These are phyloP conservation scores for Porites lutea DNA, from an alignment of 64 coral and sea anemone genomes.

Conservation along the genomic window DNA sequence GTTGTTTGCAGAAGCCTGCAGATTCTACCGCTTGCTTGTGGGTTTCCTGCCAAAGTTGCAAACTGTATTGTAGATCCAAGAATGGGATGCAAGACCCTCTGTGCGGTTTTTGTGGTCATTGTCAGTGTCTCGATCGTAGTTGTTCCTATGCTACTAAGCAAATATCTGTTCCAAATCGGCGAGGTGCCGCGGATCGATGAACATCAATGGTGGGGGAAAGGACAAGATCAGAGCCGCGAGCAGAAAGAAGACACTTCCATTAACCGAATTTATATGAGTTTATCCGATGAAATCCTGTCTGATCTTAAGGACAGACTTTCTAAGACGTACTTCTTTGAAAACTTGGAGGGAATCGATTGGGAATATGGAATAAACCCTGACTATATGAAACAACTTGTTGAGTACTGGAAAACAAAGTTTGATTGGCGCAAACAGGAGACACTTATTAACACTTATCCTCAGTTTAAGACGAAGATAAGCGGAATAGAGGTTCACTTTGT, in stretches of 20 bases:
- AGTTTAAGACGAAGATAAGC: slow-evolving; percentile 78
- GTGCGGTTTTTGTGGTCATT: slow-evolving; percentile 3
- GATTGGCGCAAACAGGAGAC: slow-evolving; percentile 89
- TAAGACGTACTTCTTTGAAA: slow-evolving; percentile 80
- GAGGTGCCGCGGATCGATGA: not conserved
- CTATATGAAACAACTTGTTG: slow-evolving; percentile 75
- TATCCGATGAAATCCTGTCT: slow-evolving; percentile 49
- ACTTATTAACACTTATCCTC: slow-evolving; percentile 72
- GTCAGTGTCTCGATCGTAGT: slow-evolving; percentile 22
- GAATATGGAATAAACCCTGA: slow-evolving; percentile 76
- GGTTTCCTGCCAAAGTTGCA: too few relatives aligned
- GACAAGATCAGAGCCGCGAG: not conserved
- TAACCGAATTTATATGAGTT: slow-evolving; percentile 46
- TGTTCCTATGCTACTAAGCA: not conserved
- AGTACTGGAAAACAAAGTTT: slow-evolving; percentile 85
- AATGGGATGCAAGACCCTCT: slow-evolving; percentile 17
- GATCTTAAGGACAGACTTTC: slow-evolving; percentile 73
- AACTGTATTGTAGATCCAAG: too few relatives aligned
- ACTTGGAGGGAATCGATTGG: slow-evolving; percentile 82
- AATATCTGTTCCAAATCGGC: not conserved
- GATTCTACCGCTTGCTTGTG: too few relatives aligned
- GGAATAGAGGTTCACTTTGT: slow-evolving; percentile 87
- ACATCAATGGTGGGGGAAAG: slow-evolving; percentile 84
- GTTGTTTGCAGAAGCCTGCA: too few relatives aligned
- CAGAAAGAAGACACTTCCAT: slow-evolving; percentile 38